Evolutionary conservation across 2,797 vertebrate genomes (phyloP).

Genomic region (Rhincodon typus): DNA sequence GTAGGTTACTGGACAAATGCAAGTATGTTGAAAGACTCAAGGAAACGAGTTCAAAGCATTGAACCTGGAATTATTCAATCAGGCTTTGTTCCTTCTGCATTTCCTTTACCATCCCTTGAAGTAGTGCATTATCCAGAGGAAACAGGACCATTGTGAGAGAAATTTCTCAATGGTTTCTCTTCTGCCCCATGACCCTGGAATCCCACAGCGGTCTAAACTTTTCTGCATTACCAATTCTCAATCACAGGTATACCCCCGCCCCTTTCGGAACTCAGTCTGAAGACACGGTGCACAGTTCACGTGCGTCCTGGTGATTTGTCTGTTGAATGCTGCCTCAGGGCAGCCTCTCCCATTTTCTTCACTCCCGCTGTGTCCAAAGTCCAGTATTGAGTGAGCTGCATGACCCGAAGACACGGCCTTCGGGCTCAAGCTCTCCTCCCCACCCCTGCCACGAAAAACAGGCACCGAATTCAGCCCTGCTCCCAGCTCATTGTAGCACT

Average conservation of each 20-base stretch:
- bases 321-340: not conserved
- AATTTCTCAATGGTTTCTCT: not conserved
- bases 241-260: too few relatives aligned
- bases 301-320: not conserved
- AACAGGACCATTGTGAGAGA: not conserved
- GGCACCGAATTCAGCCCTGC: not conserved
- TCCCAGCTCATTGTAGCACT: not conserved
- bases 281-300: not conserved
- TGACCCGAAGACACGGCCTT: not conserved
- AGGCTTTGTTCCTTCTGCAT: not conserved
- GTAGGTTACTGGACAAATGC: not conserved
- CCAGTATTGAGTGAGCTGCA: not conserved
- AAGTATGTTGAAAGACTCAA: not conserved
- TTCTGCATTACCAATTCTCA: too few relatives aligned
- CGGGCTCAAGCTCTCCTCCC: too few relatives aligned
- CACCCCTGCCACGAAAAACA: not conserved
- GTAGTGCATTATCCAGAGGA: not conserved
- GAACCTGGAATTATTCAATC: not conserved
- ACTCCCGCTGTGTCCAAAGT: not conserved
- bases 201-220: not conserved
- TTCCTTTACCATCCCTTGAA: not conserved
- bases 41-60: not conserved
- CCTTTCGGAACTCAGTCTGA: not conserved
- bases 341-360: not conserved
- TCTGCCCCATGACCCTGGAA: not conserved